Evolutionary conservation across 1,140 invertebrate genomes (phyloP), one percentile per base, ranked within the genome.

Genomic region (Vanessa atalanta): DNA sequence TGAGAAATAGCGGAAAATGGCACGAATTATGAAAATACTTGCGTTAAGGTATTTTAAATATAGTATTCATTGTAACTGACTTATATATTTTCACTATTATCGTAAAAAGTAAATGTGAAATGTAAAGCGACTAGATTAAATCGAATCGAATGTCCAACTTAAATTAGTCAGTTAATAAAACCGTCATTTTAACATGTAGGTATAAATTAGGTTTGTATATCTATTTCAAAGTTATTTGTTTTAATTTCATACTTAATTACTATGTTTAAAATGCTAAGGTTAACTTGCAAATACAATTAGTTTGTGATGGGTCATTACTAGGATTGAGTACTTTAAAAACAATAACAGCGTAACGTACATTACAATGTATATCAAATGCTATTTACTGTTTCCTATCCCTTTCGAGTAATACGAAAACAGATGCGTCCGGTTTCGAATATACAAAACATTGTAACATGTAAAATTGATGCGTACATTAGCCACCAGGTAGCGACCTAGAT

Each of bases 401-500:
- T 61, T 37, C 23, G 53, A 23, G 14, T 14, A 26, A 61, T 61
- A 37, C 57, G 31, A 37, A 31, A 61, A 61, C 57, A 61, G 57
- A 61, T 61, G 31, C 57, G 31, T 37, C 57, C 53, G 53, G 31
- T 61, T 61, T 61, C 57, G 9, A 37, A 37, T 61, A 61, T 61
- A 61, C 57, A 61, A 61, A 61, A 61, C 69, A 57, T 67, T 20
- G 53, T 48, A 37, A 60, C 68, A 57, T 61, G 16, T 64, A 47
- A 50, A 69, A 57, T 60, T 71, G 47, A 61, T 20, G 37, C 53
- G 65, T 64, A 48, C 37, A 43, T 26, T 57, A 57, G 53, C 53
- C 53, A 73, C 43, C 73, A 75, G 69, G 68, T 71, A 67, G 63
- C 71, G 74, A 72, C 71, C 82, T 80, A 88, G 76, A 83, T 87